Base-by-base conservation (phyloP, 92 coral and sea anemone species). In the Porites lobata region DNA sequence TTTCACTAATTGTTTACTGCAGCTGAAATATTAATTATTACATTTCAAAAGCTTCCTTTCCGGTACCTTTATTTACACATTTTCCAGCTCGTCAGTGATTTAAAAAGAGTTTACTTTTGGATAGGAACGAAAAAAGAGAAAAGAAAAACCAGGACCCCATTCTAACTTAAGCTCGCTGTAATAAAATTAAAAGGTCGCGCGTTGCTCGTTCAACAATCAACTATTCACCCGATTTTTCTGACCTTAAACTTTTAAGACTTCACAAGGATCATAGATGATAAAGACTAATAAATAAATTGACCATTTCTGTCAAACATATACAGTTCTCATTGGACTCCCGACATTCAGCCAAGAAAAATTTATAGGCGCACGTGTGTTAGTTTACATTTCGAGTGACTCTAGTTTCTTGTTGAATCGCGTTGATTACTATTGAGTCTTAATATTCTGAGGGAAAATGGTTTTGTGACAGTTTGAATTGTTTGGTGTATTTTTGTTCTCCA, bases 1-100 rank as follows among this genome's bases (percentile, higher is more conserved):
- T 79, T 43, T 20, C 32, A 10, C 19, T 64, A 20, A 79, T 64
- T 64, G 84, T 65, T 15, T 22, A 15, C 10, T 53, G 85, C 85
- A 52, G 75, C 67, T 68, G 85, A 80, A 68, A 52, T 14, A 80
- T 77, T 75, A 54, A 75, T 79, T 79, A 68, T 38, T 15, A 43
- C 18, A 71, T 68, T 51, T 52, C 6, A 50, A 22, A 70, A 81
- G 26, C 76, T 51, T 69, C 77, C 69, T 68, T 69, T 68, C 77
- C 76, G 85, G 54, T 26, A 69, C 11, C 85, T 68, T 81, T 69
- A 26, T 65, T 65, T 19, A 79, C 59, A 63, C 73, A 8, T 20
- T 63, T 56, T 19, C 59, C 72, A 79, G 72, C 12, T 65, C 72
- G 29, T 38, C 83, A 9, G 61, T 65, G 83, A 64, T 79, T 79